Conservation (phyloP, 2,113 vertebrate genomes). For the Sclerurus mexicanus region DNA sequence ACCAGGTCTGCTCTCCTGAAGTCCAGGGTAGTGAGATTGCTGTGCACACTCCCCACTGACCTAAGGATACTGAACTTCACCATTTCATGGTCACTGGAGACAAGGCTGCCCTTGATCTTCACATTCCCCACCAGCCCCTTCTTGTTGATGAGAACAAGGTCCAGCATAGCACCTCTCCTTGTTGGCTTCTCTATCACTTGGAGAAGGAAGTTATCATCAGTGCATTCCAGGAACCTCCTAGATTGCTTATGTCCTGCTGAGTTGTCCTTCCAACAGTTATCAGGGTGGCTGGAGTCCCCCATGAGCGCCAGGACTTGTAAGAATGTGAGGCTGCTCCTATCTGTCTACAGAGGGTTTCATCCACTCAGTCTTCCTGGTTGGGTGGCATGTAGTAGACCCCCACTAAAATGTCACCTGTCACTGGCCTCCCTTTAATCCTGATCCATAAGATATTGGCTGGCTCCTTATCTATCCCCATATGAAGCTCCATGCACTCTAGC, state of each 20-base stretch:
- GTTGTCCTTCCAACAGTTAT: background rate
- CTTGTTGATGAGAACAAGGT: background rate
- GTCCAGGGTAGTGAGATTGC: background rate
- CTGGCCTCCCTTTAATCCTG: background rate
- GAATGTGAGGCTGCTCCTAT: background rate
- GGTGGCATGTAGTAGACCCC: background rate
- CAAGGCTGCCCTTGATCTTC: background rate
- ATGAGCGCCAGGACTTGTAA: background rate
- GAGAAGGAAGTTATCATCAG: background rate
- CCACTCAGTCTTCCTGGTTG: background rate
- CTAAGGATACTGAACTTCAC: background rate
- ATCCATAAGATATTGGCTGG: fast-evolving
- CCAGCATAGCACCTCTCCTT: background rate
- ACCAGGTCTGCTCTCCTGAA: background rate
- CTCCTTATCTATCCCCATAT: background rate
- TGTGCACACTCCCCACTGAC: background rate
- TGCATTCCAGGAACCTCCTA: background rate
- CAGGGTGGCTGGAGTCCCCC: background rate
- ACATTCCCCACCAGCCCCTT: background rate
- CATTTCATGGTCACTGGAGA: background rate
- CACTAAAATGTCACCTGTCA: background rate
- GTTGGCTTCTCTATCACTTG: background rate
- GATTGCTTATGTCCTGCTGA: background rate
- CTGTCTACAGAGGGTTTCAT: background rate
- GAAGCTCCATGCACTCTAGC: background rate